Percentiles rank a stretch among this genome's conserved stretches.
These are phyloP conservation scores for Odocoileus hemionus DNA, from an alignment of 2,113 vertebrate genomes.

Conservation along the genomic window DNA sequence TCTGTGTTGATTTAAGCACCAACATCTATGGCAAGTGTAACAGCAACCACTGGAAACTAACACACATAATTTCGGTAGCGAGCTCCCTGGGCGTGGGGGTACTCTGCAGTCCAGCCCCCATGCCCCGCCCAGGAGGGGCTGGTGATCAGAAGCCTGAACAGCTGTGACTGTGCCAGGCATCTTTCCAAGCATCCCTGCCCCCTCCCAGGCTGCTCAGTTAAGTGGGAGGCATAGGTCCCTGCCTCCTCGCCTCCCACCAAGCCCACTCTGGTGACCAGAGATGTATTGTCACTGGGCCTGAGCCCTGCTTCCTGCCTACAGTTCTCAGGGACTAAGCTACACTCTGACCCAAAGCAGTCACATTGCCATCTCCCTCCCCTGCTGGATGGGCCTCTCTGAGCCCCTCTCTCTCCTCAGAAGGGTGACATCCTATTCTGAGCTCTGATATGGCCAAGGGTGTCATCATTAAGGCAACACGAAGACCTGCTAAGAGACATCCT, in stretches of 20 bases:
- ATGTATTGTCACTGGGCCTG: not conserved
- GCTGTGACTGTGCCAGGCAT: not conserved
- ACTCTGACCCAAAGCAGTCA: not conserved
- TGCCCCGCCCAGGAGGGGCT: not conserved
- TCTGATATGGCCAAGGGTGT: not conserved
- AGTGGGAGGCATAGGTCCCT: not conserved
- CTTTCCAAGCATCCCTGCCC: not conserved
- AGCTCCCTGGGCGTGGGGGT: not conserved
- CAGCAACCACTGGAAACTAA: not conserved
- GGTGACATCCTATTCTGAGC: not conserved
- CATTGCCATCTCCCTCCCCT: not conserved
- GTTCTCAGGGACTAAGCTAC: not conserved
- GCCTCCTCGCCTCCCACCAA: not conserved
- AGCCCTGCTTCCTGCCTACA: not conserved
- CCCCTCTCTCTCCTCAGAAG: not conserved
- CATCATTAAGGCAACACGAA: not conserved
- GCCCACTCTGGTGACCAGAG: not conserved
- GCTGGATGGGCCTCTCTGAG: not conserved
- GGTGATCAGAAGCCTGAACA: not conserved
- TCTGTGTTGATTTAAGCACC: not conserved
- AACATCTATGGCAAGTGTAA: not conserved
- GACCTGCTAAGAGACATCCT: not conserved
- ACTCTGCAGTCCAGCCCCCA: not conserved
- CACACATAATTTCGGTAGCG: not conserved
- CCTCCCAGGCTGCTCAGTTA: not conserved